Evolutionary conservation across 2,113 vertebrate species (phyloP).

Genomic region (Lepus timidus): DNA sequence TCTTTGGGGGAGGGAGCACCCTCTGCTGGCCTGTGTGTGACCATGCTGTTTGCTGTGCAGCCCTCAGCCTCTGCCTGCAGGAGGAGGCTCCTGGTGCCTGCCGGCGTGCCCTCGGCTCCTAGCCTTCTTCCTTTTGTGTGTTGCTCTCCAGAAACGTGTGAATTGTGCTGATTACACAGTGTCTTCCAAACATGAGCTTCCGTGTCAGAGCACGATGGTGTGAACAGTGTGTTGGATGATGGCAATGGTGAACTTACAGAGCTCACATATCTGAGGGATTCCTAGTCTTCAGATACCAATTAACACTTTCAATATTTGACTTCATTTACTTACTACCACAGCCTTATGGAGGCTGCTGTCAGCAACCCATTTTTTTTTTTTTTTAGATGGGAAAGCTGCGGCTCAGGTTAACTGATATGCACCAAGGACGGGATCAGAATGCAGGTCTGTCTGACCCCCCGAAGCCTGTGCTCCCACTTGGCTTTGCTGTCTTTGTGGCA

Average conservation of each 20-base stretch:
- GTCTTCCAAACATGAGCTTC: neutral
- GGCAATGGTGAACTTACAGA: neutral
- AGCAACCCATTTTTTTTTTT: neutral
- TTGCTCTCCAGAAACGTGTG: neutral
- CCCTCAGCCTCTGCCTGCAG: neutral
- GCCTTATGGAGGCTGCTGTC: neutral
- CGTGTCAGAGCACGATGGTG: neutral
- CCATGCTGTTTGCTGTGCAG: too few species aligned
- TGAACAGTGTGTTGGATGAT: neutral
- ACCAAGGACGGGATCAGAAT: neutral
- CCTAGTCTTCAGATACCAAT: neutral
- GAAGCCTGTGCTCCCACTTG: neutral
- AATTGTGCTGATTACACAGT: neutral
- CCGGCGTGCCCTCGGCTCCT: too few species aligned
- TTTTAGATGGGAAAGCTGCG: neutral
- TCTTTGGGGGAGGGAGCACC: neutral
- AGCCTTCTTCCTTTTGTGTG: too few species aligned
- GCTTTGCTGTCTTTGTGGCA: neutral
- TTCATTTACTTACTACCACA: neutral
- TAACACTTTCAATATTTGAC: neutral
- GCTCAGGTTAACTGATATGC: neutral
- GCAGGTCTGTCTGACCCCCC: neutral
- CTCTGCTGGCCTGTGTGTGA: neutral
- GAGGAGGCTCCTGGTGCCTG: accelerated
- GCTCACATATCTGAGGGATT: neutral